Percentiles rank a stretch among this genome's conserved stretches.
Evolutionary conservation across 2,888 invertebrate species (phyloP).

Genomic region (Drosophila robusta): DNA sequence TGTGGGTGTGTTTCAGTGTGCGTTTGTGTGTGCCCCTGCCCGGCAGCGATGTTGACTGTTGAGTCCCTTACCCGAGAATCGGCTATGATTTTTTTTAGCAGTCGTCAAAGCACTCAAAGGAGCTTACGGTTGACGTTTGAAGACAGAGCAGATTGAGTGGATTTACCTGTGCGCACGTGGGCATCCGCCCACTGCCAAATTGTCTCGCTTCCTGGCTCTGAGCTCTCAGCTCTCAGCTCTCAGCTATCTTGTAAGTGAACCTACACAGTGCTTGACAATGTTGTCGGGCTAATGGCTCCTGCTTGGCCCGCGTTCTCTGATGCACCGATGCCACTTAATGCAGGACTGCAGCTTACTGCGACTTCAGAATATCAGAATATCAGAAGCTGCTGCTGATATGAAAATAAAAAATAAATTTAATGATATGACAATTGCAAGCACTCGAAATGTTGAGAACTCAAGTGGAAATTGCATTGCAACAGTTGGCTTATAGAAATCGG

Average conservation of each 20-base stretch:
- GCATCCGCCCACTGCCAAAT: constrained; percentile 2
- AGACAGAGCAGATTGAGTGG: constrained; percentile 5
- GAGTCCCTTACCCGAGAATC: constrained; percentile 22
- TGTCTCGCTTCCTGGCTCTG: not conserved
- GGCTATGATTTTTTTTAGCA: constrained; percentile 5
- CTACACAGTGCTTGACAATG: not conserved
- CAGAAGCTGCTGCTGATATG: too few relatives aligned
- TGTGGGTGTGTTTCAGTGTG: constrained; percentile 9
- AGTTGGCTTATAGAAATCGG: too few relatives aligned
- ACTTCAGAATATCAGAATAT: too few relatives aligned
- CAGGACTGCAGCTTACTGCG: too few relatives aligned
- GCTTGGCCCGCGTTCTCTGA: too few relatives aligned
- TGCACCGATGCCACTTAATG: too few relatives aligned
- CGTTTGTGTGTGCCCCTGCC: constrained; percentile 14
- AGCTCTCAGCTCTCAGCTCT: not conserved
- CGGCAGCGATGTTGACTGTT: constrained; percentile 13
- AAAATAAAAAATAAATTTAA: too few relatives aligned
- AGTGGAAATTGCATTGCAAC: too few relatives aligned
- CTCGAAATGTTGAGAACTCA: too few relatives aligned
- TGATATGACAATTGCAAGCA: too few relatives aligned
- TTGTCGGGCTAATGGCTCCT: constrained; percentile 2
- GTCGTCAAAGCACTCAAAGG: constrained; percentile 22
- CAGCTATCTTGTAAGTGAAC: not conserved
- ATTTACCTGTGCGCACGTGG: constrained; percentile 16
- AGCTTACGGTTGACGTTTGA: not conserved